Evolutionary conservation across 2,797 vertebrate species (phyloP).

Genomic region (Brachyrhaphis roseni): DNA sequence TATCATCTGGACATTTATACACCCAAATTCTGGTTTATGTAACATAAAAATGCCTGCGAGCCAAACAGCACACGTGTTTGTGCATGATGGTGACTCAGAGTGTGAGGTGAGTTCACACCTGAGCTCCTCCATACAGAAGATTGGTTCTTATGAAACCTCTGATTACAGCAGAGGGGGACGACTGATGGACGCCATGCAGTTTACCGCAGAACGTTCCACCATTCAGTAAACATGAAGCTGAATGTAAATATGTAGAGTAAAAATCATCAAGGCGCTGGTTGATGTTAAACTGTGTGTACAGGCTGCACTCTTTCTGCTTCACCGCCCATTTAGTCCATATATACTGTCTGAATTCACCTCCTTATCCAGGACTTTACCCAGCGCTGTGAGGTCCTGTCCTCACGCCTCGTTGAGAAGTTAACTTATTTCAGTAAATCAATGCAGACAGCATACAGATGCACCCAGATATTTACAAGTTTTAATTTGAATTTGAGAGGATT

Average conservation of each 20-base stretch:
- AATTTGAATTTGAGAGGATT: background rate
- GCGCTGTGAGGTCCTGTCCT: background rate
- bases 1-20: constrained; percentile 2
- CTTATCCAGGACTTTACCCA: background rate
- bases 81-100: constrained; percentile 1
- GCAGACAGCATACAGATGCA: background rate
- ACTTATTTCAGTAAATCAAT: background rate
- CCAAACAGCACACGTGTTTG: background rate
- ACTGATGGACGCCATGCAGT: background rate
- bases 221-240: background rate
- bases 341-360: constrained; percentile 2
- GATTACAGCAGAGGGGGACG: constrained; percentile 20
- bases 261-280: background rate
- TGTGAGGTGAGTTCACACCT: constrained; percentile 29
- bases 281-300: background rate
- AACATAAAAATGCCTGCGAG: constrained; percentile 12
- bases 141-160: constrained; percentile 40
- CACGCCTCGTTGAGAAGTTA: background rate
- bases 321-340: background rate
- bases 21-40: constrained; percentile 1
- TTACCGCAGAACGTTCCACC: no score
- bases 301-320: background rate
- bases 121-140: constrained; percentile 36
- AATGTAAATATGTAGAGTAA: background rate
- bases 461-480: background rate